Conservation (phyloP, 2,113 vertebrate genomes). For the Reinhardtius hippoglossoides region DNA sequence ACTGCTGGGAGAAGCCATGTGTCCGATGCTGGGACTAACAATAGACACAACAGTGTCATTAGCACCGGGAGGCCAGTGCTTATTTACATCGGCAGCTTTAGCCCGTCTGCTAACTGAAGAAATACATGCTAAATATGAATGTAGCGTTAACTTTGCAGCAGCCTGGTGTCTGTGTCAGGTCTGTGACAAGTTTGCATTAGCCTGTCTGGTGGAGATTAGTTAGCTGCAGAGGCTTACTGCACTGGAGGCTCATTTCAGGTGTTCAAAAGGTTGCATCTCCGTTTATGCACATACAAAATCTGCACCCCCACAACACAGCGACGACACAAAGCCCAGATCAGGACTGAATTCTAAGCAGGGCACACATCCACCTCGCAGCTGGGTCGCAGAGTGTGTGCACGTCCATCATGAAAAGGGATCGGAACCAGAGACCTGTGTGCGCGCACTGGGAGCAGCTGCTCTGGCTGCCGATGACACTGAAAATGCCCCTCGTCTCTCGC, state of each 20-base stretch:
- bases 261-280: neutral
- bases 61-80: neutral
- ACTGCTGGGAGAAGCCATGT: neutral
- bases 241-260: neutral
- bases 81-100: neutral
- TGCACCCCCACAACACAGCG: neutral
- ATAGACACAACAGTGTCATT: neutral
- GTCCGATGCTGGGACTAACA: neutral
- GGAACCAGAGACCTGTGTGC: conserved; percentile 16
- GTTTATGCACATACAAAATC: neutral
- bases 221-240: neutral
- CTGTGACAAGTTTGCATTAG: neutral
- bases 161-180: neutral
- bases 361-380: neutral
- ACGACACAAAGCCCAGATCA: neutral
- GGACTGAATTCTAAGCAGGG: neutral
- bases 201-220: neutral
- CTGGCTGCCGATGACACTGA: conserved; percentile 27
- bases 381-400: conserved; percentile 12
- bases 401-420: conserved; percentile 7
- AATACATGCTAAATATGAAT: no score
- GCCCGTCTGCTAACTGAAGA: neutral
- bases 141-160: neutral
- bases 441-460: conserved; percentile 49
- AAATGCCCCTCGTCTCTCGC: conserved; percentile 16